These are phyloP conservation scores for Progne subis DNA, from an alignment of 2,113 vertebrate genomes.

Conservation along the genomic window DNA sequence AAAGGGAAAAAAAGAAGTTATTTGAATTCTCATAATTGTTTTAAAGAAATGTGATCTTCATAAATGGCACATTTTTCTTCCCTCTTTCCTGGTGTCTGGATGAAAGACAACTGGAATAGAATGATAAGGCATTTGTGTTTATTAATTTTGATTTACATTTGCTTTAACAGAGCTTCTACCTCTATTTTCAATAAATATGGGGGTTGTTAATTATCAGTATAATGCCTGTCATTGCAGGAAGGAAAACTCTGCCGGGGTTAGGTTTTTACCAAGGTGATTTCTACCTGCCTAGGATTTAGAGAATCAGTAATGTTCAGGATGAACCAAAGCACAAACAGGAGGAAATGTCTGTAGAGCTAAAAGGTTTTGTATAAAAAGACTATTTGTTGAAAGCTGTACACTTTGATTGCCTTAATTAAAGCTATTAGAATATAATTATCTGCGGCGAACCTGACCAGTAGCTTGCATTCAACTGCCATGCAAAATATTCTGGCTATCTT, in stretches of 20 bases:
- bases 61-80: fast-evolving
- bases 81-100: neutral
- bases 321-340: neutral
- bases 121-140: neutral
- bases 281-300: neutral
- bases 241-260: neutral
- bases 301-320: neutral
- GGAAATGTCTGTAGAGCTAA: neutral
- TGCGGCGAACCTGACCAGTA: neutral
- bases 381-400: neutral
- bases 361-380: neutral
- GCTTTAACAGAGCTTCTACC: neutral
- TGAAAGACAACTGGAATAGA: neutral
- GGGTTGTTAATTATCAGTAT: neutral
- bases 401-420: neutral
- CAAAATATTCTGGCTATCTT: neutral
- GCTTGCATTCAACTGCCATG: neutral
- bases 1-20: neutral
- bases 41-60: neutral
- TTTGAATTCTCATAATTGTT: neutral
- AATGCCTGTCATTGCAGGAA: neutral
- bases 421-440: neutral
- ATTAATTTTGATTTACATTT: neutral
- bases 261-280: neutral
- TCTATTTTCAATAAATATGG: neutral